These are phyloP conservation scores for Crypturellus tataupa DNA, from an alignment of 2,797 vertebrate genomes.

Conservation along the genomic window DNA sequence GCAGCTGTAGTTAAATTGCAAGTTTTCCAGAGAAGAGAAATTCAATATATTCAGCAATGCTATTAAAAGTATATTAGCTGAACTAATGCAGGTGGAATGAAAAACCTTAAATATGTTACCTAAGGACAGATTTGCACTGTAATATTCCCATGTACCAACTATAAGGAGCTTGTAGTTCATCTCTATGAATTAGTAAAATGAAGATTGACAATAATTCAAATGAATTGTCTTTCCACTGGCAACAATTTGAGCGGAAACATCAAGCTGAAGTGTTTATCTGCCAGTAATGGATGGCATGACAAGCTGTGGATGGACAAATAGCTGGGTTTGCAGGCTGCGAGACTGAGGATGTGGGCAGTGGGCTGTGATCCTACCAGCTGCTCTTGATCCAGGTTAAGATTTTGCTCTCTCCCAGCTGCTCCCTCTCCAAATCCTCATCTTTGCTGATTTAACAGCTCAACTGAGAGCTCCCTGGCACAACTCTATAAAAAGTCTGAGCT, in stretches of 20 bases:
- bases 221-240: background rate
- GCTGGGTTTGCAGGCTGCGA: background rate
- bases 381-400: background rate
- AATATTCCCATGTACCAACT: background rate
- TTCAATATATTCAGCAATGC: background rate
- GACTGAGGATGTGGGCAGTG: rapidly evolving
- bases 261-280: conserved; percentile 7
- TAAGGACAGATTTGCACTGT: background rate
- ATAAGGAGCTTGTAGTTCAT: background rate
- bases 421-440: background rate
- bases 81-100: background rate
- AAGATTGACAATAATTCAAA: conserved; percentile 17
- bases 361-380: background rate
- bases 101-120: background rate
- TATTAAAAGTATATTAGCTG: background rate
- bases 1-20: background rate
- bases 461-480: background rate
- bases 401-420: background rate
- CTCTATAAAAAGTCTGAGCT: background rate
- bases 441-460: background rate
- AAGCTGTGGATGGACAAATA: background rate
- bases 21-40: background rate
- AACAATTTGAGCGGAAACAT: background rate
- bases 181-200: background rate
- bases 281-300: background rate